Evolutionary conservation across 1,140 invertebrate genomes (phyloP).

Genomic region (Ceratitis capitata): DNA sequence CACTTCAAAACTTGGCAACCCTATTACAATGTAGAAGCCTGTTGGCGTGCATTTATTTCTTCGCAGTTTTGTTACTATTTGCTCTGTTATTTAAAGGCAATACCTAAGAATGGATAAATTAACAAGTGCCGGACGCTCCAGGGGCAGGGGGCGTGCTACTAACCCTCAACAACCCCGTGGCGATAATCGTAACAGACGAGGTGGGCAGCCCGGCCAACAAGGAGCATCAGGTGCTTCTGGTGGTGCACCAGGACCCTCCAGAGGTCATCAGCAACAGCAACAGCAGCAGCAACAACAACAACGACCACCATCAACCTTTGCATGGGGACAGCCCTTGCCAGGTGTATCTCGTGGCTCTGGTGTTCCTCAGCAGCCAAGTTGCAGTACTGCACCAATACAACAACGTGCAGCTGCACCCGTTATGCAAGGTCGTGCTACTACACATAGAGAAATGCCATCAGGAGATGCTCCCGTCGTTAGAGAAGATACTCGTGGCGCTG

Average conservation of each 20-base stretch:
- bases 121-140: background rate
- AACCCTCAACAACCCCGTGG: background rate
- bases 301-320: constrained; percentile 1
- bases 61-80: background rate
- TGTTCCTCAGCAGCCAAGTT: background rate
- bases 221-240: background rate
- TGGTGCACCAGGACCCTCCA: background rate
- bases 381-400: constrained; percentile 17
- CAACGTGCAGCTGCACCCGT: constrained; percentile 36
- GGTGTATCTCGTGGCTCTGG: constrained; percentile 20
- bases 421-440: constrained; percentile 38
- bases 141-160: background rate
- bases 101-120: background rate
- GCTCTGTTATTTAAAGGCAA: background rate
- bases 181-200: background rate
- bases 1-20: no score
- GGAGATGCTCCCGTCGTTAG: constrained; percentile 34
- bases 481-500: constrained; percentile 50
- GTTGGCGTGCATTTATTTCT: background rate
- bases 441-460: constrained; percentile 31
- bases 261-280: background rate
- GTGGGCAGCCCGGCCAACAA: background rate
- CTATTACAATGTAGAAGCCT: background rate
- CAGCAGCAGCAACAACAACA: no score
- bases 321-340: constrained; percentile 31